These are phyloP conservation scores for Pocillopora grandis DNA, from an alignment of 92 coral and sea anemone genomes.

Conservation along the genomic window DNA sequence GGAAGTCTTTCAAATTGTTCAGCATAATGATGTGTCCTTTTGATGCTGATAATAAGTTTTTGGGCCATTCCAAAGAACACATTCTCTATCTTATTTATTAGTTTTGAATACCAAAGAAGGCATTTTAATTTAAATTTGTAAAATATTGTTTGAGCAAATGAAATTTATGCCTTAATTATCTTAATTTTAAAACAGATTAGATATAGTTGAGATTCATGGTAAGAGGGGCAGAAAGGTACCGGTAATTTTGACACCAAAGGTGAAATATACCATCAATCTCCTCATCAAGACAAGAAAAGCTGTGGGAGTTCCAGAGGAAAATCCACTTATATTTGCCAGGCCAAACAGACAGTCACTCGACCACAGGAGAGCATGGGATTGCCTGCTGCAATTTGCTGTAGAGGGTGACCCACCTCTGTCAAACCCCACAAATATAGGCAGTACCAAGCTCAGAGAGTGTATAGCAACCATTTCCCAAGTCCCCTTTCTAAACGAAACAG, in stretches of 20 bases:
- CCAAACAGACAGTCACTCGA: slow-evolving; percentile 30
- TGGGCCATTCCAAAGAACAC: too few relatives aligned
- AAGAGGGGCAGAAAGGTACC: slow-evolving; percentile 34
- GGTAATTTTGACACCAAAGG: slow-evolving; percentile 20
- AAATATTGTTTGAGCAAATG: background rate
- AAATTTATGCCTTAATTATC: background rate
- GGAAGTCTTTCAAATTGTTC: too few relatives aligned
- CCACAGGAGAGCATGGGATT: slow-evolving; percentile 30
- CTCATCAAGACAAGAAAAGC: slow-evolving; percentile 34
- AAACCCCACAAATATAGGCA: slow-evolving; percentile 22
- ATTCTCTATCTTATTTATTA: too few relatives aligned
- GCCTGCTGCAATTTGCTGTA: slow-evolving; percentile 30
- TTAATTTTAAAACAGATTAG: slow-evolving; percentile 11
- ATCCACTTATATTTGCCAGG: slow-evolving; percentile 56
- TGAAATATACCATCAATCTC: slow-evolving; percentile 38
- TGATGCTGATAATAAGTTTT: too few relatives aligned
- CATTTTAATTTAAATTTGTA: background rate
- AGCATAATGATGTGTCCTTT: too few relatives aligned
- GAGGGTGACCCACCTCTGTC: slow-evolving; percentile 26
- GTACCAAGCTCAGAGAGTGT: slow-evolving; percentile 53
- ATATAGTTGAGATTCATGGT: slow-evolving; percentile 30
- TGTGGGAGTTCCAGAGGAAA: slow-evolving; percentile 45
- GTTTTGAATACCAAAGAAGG: too few relatives aligned
- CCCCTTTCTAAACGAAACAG: slow-evolving; percentile 36
- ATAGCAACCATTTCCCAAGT: slow-evolving; percentile 63